Base-by-base conservation (phyloP, 2,113 vertebrate genomes). In the Takifugu flavidus region DNA sequence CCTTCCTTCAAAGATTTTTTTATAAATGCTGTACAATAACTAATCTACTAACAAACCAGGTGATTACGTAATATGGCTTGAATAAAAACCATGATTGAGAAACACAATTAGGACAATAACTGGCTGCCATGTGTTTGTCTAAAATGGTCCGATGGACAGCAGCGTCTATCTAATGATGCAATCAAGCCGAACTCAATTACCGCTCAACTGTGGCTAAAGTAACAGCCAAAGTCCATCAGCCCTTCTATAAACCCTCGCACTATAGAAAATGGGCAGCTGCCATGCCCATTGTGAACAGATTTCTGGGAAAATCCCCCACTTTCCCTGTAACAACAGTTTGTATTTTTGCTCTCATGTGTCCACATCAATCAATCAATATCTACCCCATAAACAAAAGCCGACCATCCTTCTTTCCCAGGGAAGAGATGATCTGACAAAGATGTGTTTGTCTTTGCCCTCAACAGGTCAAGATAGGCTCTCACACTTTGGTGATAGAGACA, bases 301-400 rank as follows among this genome's bases (percentile, higher is more conserved):
- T 76, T 85, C 71, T 82, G 55, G 79, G 80, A 78, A 87, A 85
- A 78, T 65, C 76, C 80, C 29, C 45, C 44, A 53, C 56, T 64
- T 79, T n/a, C 65, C 58, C 60, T 43, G 76, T 85, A 86, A 88
- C 85, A 77, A 87, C 57, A 80, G 78, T 53, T 58, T 75, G 66
- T 73, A 62, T 53, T 61, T 75, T 56, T 56, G 49, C 42, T 82
- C 65, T 45, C 63, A 75, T 82, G 82, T 82, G 86, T 59, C 66
- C 25, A 78, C 68, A 73, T 60, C 72, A 67, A 62, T 65, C 67
- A 62, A 66, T 50, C 60, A 70, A 67, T 49, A 69, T 58, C 70
- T 39, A 67, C 52, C 65, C 57, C 39, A 57, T 43, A 75, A 78
- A 86, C 56, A 79, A 79, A 64, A 67, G 44, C 45, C 49, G 67